These are phyloP conservation scores for Podarcis muralis DNA, from an alignment of 2,113 vertebrate genomes.

Conservation along the genomic window DNA sequence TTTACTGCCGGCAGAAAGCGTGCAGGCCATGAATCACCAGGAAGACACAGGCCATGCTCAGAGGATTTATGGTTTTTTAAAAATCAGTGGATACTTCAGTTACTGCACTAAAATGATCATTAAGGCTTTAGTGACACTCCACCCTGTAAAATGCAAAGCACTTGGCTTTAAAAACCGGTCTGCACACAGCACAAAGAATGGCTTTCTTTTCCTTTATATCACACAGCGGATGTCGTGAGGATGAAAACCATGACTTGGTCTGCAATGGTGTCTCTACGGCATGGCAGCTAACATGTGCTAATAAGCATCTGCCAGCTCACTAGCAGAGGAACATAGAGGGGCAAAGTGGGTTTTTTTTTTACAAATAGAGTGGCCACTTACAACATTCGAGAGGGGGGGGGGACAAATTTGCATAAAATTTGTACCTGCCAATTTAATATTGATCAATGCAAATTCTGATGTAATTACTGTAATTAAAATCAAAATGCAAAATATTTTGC, in stretches of 20 bases:
- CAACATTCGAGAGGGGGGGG: too few species aligned
- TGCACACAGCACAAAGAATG: background rate
- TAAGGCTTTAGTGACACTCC: background rate
- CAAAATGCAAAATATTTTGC: too few species aligned
- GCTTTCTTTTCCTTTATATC: background rate
- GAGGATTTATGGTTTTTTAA: background rate
- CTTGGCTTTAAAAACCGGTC: background rate
- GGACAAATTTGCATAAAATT: too few species aligned
- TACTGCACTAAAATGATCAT: background rate
- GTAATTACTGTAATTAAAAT: too few species aligned
- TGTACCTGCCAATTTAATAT: too few species aligned
- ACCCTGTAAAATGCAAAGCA: conserved; percentile 6
- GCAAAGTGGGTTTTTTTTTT: background rate
- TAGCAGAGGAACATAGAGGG: background rate
- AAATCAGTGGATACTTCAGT: background rate
- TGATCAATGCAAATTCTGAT: too few species aligned
- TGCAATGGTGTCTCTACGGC: background rate
- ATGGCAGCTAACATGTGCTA: background rate
- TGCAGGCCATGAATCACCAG: background rate
- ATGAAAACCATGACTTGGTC: background rate
- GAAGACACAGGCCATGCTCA: background rate
- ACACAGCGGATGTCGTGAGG: background rate
- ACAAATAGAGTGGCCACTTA: background rate
- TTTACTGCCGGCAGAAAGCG: background rate
- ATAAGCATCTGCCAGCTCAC: background rate